Conservation (phyloP, 2,113 vertebrate species). For the Choloepus hoffmanni region DNA sequence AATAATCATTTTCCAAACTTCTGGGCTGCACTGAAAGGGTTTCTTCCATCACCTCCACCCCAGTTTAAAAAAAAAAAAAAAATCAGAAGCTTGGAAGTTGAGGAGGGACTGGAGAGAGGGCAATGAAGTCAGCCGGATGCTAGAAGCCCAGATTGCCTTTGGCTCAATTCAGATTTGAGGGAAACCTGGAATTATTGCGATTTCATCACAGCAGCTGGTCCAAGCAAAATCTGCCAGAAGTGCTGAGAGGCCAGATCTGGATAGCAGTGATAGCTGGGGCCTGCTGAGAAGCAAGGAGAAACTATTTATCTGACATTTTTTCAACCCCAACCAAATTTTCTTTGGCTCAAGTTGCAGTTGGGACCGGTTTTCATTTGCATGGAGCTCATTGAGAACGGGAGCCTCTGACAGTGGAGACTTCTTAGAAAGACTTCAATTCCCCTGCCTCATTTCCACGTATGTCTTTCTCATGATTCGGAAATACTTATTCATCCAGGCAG, state of each 20-base stretch:
- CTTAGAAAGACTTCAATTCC: slow-evolving; percentile 76
- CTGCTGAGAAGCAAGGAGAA: slow-evolving; percentile 76
- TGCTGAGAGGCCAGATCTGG: slow-evolving; percentile 72
- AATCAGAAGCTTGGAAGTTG: slow-evolving; percentile 41
- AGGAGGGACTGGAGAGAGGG: slow-evolving; percentile 40
- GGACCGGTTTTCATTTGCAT: slow-evolving; percentile 74
- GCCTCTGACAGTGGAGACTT: slow-evolving; percentile 72
- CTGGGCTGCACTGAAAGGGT: background rate
- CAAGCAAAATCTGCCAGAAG: slow-evolving; percentile 75
- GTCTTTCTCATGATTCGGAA: slow-evolving; percentile 56
- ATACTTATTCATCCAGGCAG: slow-evolving; percentile 62
- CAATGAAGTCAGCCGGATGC: slow-evolving; percentile 63
- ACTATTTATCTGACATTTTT: slow-evolving; percentile 81
- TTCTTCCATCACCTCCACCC: background rate
- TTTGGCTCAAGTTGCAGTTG: slow-evolving; percentile 68
- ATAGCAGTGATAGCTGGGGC: slow-evolving; percentile 67
- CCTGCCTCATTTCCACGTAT: slow-evolving; percentile 10
- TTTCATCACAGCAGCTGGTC: slow-evolving; percentile 78
- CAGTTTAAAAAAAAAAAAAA: background rate
- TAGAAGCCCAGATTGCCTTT: slow-evolving; percentile 65
- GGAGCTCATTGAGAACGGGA: slow-evolving; percentile 23
- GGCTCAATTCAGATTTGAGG: slow-evolving; percentile 61
- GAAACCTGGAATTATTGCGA: slow-evolving; percentile 76
- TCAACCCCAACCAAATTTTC: slow-evolving; percentile 78
- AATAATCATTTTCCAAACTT: slow-evolving; percentile 36